phyloP scores from a whole-genome alignment of 1,140 invertebrate species.

The Aradophagus sp. region DNA sequence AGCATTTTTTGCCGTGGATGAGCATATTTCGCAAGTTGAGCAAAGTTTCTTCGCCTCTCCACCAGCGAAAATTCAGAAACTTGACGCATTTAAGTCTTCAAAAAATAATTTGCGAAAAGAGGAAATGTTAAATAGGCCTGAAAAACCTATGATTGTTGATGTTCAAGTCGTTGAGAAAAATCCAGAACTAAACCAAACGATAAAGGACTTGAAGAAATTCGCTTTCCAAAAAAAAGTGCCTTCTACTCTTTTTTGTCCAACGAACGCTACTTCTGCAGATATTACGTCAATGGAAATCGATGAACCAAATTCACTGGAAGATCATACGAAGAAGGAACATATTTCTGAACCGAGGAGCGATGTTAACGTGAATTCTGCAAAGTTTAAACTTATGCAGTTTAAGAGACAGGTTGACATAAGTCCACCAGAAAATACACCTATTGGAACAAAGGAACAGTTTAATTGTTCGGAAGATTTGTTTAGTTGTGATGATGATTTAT shows the following conservation, averaged over 20 bases:
- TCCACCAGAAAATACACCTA: constrained; percentile 9
- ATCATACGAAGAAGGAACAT: not conserved
- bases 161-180: constrained; percentile 4
- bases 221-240: constrained; percentile 24
- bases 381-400: constrained; percentile 33
- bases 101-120: no score
- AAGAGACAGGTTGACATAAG: constrained; percentile 22
- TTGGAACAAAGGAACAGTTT: constrained; percentile 2
- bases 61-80: constrained; percentile 1
- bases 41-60: constrained; percentile 22
- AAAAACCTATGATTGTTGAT: no score
- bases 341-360: not conserved
- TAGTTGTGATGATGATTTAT: constrained; percentile 42
- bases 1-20: constrained; percentile 19
- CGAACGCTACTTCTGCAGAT: not conserved
- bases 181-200: constrained; percentile 4
- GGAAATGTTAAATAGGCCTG: no score
- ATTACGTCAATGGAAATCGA: not conserved
- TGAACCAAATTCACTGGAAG: not conserved
- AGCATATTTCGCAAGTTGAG: constrained; percentile 30
- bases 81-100: constrained; percentile 12
- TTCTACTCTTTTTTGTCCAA: constrained; percentile 5
- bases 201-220: constrained; percentile 11
- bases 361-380: constrained; percentile 12
- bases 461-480: constrained; percentile 26